phyloP scores from a whole-genome alignment of 2,888 invertebrate genomes.

The Monochamus alternatus region DNA sequence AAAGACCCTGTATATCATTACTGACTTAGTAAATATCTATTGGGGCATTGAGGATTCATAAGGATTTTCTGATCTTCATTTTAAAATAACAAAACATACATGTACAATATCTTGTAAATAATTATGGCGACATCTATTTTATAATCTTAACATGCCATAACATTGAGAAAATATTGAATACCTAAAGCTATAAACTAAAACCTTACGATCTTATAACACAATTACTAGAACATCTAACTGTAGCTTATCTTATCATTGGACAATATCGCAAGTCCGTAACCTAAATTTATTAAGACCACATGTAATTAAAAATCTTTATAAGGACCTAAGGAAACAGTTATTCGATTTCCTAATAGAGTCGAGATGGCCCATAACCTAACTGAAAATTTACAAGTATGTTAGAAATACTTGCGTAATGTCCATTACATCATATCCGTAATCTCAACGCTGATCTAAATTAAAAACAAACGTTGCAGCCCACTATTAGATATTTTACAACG shows the following conservation, averaged over 20 bases:
- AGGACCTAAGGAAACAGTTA: slow-evolving; percentile 22
- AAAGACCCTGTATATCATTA: too few species aligned
- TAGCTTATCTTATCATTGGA: neutral
- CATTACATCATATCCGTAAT: slow-evolving; percentile 15
- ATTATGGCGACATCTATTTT: too few species aligned
- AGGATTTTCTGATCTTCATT: too few species aligned
- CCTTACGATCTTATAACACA: neutral
- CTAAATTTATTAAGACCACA: slow-evolving; percentile 16
- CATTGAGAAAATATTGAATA: too few species aligned
- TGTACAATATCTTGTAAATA: too few species aligned
- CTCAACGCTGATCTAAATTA: slow-evolving; percentile 23
- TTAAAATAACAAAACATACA: too few species aligned
- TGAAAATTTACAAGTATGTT: slow-evolving; percentile 20
- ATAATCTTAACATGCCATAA: too few species aligned
- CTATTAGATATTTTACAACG: too few species aligned
- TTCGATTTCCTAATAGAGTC: slow-evolving; percentile 22
- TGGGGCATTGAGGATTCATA: too few species aligned
- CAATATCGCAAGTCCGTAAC: neutral
- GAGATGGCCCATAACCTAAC: slow-evolving; percentile 11
- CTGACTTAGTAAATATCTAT: too few species aligned
- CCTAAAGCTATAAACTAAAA: too few species aligned
- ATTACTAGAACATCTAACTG: neutral
- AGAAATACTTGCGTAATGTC: slow-evolving; percentile 22
- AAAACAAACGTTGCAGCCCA: neutral
- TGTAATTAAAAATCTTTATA: slow-evolving; percentile 34